Base-by-base conservation (phyloP, 23 tunicate genomes). In the Corella eumyota region DNA sequence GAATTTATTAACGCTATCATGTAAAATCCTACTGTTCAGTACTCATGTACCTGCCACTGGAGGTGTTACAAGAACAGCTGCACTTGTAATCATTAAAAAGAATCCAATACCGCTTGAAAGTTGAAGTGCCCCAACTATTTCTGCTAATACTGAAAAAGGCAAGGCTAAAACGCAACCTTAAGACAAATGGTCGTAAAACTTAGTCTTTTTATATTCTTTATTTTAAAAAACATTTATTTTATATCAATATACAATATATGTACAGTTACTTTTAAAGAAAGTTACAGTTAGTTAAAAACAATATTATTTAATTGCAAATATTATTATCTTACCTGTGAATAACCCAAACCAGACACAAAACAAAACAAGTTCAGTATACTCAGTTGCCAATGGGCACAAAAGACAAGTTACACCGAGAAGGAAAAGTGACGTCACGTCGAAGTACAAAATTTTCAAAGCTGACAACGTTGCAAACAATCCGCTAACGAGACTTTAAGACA, bases 21-120 rank as follows among this genome's bases (percentile, higher is more conserved):
- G n/a, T n/a, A n/a, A n/a, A n/a, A n/a, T n/a, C n/a, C n/a, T n/a
- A n/a, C n/a, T n/a, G n/a, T n/a, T n/a, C n/a, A n/a, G n/a, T n/a
- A n/a, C n/a, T n/a, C 15, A 40, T 62, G 36, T 9, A 70, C 76
- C 76, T 58, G 76, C 66, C 0, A 58, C 36, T 3, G 76, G 76
- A 30, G 76, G 76, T 0, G 76, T 70, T 24, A 70, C 24, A 2
- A 70, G 56, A 35, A 70, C 76, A 5, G 76, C 61, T 5, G 45
- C 40, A 25, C 76, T 58, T 15, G 76, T 70, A 19, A 60, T 57
- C 55, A 70, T 60, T 20, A 70, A 35, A 57, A 70, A 70, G 32
- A 70, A 58, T 28, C 66, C 76, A 59, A 70, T 26, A 3, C 76
- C 76, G 11, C 32, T 58, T 2, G 50, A 35, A 52, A 70, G 34